phyloP scores from a whole-genome alignment of 2,797 vertebrate genomes.

The Scolopax bukidnonensis region DNA sequence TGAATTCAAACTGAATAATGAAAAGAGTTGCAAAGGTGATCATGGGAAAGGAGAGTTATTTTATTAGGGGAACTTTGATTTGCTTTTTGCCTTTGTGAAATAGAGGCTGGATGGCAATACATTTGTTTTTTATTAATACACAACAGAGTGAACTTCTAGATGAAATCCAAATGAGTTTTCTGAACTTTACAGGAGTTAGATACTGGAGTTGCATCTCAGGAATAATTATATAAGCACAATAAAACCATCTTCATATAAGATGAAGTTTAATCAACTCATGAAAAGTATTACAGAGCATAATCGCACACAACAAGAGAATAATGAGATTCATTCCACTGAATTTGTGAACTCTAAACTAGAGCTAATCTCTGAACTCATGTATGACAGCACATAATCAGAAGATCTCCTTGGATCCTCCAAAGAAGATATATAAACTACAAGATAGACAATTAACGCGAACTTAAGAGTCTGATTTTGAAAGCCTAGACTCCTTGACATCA shows the following conservation, averaged over 20 bases:
- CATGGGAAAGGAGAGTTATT: not conserved
- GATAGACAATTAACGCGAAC: not conserved
- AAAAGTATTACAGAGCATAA: not conserved
- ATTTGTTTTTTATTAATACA: not conserved
- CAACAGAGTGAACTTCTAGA: not conserved
- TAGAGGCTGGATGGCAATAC: not conserved
- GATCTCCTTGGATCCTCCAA: not conserved
- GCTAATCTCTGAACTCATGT: not conserved
- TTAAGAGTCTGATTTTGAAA: not conserved
- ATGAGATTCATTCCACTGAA: not conserved
- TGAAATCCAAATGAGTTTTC: not conserved
- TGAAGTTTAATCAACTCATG: not conserved
- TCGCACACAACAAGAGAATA: not conserved
- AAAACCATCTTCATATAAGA: not conserved
- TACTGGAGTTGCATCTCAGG: not conserved
- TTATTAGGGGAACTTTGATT: not conserved
- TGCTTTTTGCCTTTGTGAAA: not conserved
- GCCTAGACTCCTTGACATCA: not conserved
- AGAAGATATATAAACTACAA: not conserved
- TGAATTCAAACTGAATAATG: not conserved
- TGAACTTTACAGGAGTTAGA: not conserved
- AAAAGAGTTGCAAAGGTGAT: not conserved
- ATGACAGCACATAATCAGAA: not conserved
- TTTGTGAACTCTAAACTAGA: not conserved
- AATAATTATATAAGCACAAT: not conserved